Evolutionary conservation across 2,797 vertebrate species (phyloP), one percentile per base, ranked within the genome.

Genomic region (Chanos chanos): DNA sequence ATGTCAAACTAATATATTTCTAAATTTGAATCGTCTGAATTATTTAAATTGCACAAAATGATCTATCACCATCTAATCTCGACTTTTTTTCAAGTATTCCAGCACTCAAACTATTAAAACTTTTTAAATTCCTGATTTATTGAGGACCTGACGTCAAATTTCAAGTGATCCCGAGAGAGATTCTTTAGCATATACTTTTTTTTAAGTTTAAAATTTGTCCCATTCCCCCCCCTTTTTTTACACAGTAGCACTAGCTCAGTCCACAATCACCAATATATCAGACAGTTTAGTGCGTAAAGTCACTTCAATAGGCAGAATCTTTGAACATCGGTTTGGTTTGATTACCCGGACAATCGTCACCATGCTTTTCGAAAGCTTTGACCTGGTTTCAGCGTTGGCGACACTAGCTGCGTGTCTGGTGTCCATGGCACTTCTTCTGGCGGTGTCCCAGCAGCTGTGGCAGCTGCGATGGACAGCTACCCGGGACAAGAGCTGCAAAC

Each of bases 401-500:
- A 96, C 94, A 8, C 86, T 94, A 78, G 93, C 92, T 70, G 94
- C 93, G 68, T 97, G 95, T 88, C 77, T 96, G 81, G 91, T 94
- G 79, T 98, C 95, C 63, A 87, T 97, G 89, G 93, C 89, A 40
- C 88, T 97, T 78, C 90, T 98, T 39, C 88, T 96, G 84, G 93
- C 91, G 41, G 93, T 96, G 62, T 94, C 94, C 78, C 94, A 96
- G 85, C 94, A 95, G 87, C 90, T 97, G 72, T 98, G 95, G 95
- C 94, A 96, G 86, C 91, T 96, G 66, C 84, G 95, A 53, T 96
- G 95, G 95, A 94, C 94, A 51, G 92, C 93, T 59, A 96, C 94
- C 75, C 91, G 95, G 72, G 95, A 98, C 86, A 95, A 93, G 82
- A 92, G 84, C 90, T 95, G 93, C 91, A 94, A 94, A 77, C 84